These are phyloP conservation scores for Philhelius pedissequus DNA, from an alignment of 2,888 invertebrate genomes.

Conservation along the genomic window DNA sequence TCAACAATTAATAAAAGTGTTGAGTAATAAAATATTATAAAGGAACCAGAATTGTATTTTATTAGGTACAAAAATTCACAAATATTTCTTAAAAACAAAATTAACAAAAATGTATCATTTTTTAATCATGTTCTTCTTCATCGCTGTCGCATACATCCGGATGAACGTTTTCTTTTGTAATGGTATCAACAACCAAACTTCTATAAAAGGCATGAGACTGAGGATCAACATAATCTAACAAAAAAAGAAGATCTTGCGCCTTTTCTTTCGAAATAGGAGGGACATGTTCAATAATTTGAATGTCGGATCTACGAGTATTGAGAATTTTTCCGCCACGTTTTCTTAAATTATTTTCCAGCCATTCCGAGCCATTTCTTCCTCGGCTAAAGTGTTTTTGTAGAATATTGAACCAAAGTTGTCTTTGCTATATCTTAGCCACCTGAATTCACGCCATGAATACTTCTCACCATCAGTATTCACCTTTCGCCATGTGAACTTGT, in stretches of 20 bases:
- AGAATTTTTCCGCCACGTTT: neutral
- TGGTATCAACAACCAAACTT: neutral
- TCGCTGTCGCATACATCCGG: neutral
- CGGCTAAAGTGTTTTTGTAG: neutral
- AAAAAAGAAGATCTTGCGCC: too few relatives aligned
- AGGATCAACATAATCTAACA: too few relatives aligned
- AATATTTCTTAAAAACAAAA: neutral
- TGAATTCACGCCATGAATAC: too few relatives aligned
- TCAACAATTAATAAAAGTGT: neutral
- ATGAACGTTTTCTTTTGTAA: neutral
- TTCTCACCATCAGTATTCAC: too few relatives aligned
- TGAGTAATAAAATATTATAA: neutral
- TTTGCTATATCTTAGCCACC: too few relatives aligned
- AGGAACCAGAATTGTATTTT: neutral
- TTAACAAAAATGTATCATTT: neutral
- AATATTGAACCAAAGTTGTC: neutral
- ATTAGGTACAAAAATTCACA: neutral
- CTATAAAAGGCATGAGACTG: too few relatives aligned
- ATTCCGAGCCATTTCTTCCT: too few relatives aligned
- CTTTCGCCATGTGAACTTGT: too few relatives aligned
- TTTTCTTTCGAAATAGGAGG: neutral
- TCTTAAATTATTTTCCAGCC: too few relatives aligned
- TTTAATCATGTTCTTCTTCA: neutral
- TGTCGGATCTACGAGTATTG: neutral
- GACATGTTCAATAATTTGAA: neutral